Evolutionary conservation across 1,140 invertebrate species (phyloP).

Genomic region (Zophobas morio): DNA sequence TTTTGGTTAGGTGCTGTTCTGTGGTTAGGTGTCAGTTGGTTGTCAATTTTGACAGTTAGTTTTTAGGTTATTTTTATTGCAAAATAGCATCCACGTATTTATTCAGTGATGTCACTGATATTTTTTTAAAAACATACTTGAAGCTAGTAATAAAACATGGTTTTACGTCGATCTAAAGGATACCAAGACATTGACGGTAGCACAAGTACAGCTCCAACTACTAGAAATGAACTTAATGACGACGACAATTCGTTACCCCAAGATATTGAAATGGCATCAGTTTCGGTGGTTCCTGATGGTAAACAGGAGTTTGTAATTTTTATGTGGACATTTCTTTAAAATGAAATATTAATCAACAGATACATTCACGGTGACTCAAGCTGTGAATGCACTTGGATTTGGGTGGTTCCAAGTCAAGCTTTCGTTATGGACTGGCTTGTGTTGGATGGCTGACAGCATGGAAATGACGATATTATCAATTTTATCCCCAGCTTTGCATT

Average conservation of each 20-base stretch:
- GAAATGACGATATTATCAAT: constrained; percentile 98
- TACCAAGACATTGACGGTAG: constrained; percentile 66
- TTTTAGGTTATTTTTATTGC: background rate
- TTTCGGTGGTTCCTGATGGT: constrained; percentile 88
- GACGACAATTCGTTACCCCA: constrained; percentile 67
- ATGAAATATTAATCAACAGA: constrained; percentile 72
- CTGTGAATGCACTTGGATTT: constrained; percentile 96
- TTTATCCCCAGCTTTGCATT: constrained; percentile 91
- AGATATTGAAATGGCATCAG: constrained; percentile 85
- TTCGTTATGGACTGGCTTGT: constrained; percentile 87
- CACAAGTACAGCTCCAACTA: constrained; percentile 39
- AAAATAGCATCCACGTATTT: constrained; percentile 10
- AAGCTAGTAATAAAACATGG: constrained; percentile 58
- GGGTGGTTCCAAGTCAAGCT: constrained; percentile 96
- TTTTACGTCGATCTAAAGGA: constrained; percentile 62
- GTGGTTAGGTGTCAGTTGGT: background rate
- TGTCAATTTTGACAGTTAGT: constrained; percentile 28
- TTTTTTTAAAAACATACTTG: constrained; percentile 13
- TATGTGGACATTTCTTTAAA: constrained; percentile 22
- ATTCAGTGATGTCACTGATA: background rate
- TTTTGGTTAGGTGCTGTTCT: background rate
- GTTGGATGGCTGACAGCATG: constrained; percentile 99
- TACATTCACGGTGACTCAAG: constrained; percentile 95
- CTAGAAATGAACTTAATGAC: constrained; percentile 56
- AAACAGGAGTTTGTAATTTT: constrained; percentile 41